Base-by-base conservation (phyloP, 1,140 invertebrate species). In the Heterodera carotae region DNA sequence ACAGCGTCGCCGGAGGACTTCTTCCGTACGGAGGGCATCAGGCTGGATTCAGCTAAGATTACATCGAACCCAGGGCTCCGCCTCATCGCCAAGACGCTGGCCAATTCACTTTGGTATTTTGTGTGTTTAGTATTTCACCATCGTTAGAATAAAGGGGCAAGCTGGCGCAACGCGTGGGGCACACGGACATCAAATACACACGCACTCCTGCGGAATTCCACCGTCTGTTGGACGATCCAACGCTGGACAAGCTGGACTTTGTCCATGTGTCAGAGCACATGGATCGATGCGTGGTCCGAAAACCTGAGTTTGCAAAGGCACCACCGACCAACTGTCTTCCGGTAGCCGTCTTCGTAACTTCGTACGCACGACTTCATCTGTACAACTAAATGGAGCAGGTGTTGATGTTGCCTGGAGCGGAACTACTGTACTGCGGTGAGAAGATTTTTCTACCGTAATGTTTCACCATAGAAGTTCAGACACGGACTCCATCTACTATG, bases 331-430 rank as follows among this genome's bases (percentile, higher is more conserved):
- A 68, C 25, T 68, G 66, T 39, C 66, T 68, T 1, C 66, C 66
- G 3, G 8, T 68, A 5, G 67, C 67, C 4, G 7, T n/a, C 0
- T 69, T 69, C 12, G 67, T 69, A 0, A 69, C 67, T n/a, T 69
- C 67, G 2, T 69, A 69, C 29, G 67, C 70, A 3, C 70, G 70
- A 2, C 25, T 72, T 6, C 70, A 71, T 25, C 25, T 71, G 1
- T 71, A 71, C 39, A 27, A 27, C 22, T 68, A 68, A n/a, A 68
- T 68, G 33, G 66, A 68, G 39, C 66, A 68, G 39, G 66, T 68
- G 22, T 4, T 34, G 18, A 18, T n/a, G 6, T 34, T 68, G 33
- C n/a, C n/a, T n/a, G n/a, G n/a, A n/a, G n/a, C n/a, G n/a, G n/a
- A n/a, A n/a, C n/a, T n/a, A n/a, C n/a, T 27, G 62, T 15, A 31